A percentile compares a stretch with the other conserved stretches of the same genome.
phyloP scores from a whole-genome alignment of 2,113 vertebrate genomes.

The Chamaetylas fuelleborni region DNA sequence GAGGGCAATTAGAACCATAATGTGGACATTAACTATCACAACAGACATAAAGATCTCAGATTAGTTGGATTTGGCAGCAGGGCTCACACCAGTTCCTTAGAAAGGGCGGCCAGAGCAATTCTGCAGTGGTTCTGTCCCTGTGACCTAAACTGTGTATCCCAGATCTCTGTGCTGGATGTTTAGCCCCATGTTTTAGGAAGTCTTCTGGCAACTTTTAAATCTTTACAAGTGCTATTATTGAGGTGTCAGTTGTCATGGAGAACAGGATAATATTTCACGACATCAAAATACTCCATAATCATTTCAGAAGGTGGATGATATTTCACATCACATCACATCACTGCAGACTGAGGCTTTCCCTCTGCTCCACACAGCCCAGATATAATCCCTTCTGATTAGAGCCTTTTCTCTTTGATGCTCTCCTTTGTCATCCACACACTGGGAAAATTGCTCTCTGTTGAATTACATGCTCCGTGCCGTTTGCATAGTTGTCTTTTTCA shows the following conservation, averaged over 20 bases:
- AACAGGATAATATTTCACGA: constrained; percentile 11
- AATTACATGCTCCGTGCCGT: constrained; percentile 15
- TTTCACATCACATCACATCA: neutral
- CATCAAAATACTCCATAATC: neutral
- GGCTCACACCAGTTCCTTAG: neutral
- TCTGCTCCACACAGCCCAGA: neutral
- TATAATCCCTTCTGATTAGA: constrained; percentile 58
- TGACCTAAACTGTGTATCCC: rapidly evolving
- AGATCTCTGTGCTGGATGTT: neutral
- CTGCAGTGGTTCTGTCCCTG: neutral
- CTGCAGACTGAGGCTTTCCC: constrained; percentile 9
- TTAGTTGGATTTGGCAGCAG: neutral
- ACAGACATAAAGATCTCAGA: neutral
- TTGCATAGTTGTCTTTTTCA: constrained; percentile 5
- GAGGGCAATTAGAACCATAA: neutral
- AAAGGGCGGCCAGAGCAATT: neutral
- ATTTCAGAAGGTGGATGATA: constrained; percentile 5
- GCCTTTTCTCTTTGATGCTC: constrained; percentile 53
- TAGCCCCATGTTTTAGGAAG: neutral
- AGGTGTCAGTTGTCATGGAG: constrained; percentile 20
- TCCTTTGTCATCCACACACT: constrained; percentile 48
- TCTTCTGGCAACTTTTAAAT: constrained; percentile 7
- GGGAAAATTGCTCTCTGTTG: constrained; percentile 41
- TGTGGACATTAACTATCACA: neutral
- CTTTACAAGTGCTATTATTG: constrained; percentile 23